These are phyloP conservation scores for Nesogale talazaci DNA, from an alignment of 2,113 vertebrate genomes.

Conservation along the genomic window DNA sequence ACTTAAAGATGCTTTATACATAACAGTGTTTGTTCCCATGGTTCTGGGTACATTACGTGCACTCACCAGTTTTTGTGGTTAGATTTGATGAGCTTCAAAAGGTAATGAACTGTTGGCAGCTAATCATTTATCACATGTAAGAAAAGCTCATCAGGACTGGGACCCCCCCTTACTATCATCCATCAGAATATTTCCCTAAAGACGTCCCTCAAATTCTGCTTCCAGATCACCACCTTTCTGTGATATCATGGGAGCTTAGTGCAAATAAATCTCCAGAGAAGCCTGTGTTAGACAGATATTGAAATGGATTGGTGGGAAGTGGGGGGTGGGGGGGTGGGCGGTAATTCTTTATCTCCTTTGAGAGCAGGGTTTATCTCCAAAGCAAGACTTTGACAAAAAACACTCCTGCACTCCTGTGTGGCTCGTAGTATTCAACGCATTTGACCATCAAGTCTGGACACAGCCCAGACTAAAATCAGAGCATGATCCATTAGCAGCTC, in stretches of 20 bases:
- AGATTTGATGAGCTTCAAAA: slow-evolving; percentile 17
- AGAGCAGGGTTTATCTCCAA: slow-evolving; percentile 64
- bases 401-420: slow-evolving; percentile 49
- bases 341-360: slow-evolving; percentile 55
- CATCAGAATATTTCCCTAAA: slow-evolving; percentile 51
- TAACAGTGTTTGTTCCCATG: not conserved
- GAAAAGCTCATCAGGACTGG: not conserved
- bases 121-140: not conserved
- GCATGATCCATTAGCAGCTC: slow-evolving; percentile 55
- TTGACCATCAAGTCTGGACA: slow-evolving; percentile 45
- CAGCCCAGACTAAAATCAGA: slow-evolving; percentile 31
- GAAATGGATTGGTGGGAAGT: slow-evolving; percentile 48
- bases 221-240: slow-evolving; percentile 67
- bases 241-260: slow-evolving; percentile 68
- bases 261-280: slow-evolving; percentile 69
- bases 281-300: slow-evolving; percentile 71
- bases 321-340: not conserved
- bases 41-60: not conserved
- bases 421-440: slow-evolving; percentile 10
- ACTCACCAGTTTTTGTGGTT: not conserved
- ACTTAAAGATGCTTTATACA: not conserved
- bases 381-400: slow-evolving; percentile 61
- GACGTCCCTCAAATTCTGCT: slow-evolving; percentile 44
- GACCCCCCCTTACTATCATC: not conserved
- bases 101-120: not conserved